Conservation (phyloP, 1,140 invertebrate species). For the Plutomurus gul region DNA sequence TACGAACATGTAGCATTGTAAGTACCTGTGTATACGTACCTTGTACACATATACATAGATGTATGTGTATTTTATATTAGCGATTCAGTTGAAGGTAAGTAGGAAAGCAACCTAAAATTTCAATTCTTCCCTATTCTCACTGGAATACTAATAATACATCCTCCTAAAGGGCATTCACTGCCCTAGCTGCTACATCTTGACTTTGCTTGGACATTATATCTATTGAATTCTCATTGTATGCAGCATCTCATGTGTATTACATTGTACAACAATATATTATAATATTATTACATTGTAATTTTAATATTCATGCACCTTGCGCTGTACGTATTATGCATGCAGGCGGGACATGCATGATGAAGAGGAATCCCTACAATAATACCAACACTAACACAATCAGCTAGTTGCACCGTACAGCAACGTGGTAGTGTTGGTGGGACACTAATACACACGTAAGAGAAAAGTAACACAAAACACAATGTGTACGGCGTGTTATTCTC, state of each 20-base stretch:
- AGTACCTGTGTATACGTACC: background rate
- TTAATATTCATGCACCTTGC: no score
- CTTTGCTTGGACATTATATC: background rate
- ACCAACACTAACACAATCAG: no score
- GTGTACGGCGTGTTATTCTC: background rate
- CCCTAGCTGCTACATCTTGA: background rate
- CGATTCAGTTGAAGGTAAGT: background rate
- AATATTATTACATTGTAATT: no score
- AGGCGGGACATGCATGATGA: no score
- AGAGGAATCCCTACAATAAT: no score
- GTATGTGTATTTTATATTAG: background rate
- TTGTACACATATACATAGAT: background rate
- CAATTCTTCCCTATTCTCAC: conserved; percentile 9
- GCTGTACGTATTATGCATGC: no score
- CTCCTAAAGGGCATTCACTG: conserved; percentile 20
- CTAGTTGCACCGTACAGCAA: no score
- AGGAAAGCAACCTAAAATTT: background rate
- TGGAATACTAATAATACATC: conserved; percentile 35
- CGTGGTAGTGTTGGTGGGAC: background rate
- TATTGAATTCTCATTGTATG: no score
- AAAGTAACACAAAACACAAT: no score
- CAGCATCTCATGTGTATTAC: no score
- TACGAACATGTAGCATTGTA: background rate
- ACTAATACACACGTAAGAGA: background rate
- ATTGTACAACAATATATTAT: no score